These are phyloP conservation scores for Otis tarda DNA, from an alignment of 2,113 vertebrate genomes.

Conservation along the genomic window DNA sequence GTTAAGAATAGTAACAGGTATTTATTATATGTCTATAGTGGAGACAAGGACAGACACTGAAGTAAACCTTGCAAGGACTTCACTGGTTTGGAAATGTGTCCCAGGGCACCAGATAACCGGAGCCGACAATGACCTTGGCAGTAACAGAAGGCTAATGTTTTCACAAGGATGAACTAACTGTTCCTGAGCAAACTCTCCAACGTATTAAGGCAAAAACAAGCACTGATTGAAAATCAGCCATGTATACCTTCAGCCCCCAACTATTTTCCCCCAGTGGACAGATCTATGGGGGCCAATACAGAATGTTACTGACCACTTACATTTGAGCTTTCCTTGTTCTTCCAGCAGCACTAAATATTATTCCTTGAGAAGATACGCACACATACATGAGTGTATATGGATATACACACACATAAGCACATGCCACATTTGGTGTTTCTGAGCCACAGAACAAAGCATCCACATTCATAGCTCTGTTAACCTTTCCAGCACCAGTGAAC, in stretches of 20 bases:
- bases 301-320: neutral
- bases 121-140: neutral
- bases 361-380: neutral
- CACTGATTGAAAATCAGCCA: neutral
- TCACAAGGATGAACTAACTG: neutral
- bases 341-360: neutral
- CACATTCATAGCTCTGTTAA: neutral
- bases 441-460: neutral
- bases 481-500: neutral
- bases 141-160: neutral
- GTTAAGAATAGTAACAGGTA: neutral
- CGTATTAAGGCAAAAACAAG: neutral
- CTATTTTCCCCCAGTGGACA: neutral
- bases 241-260: neutral
- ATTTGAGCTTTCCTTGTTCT: neutral
- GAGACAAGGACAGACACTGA: neutral
- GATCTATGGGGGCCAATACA: neutral
- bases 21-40: neutral
- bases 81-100: neutral
- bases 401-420: neutral
- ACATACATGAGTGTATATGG: accelerated
- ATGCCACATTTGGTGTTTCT: neutral
- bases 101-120: neutral
- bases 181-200: neutral
- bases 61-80: slow-evolving; percentile 3